Base-by-base conservation (phyloP, 2,888 invertebrate genomes). In the Thymelicus lineola region DNA sequence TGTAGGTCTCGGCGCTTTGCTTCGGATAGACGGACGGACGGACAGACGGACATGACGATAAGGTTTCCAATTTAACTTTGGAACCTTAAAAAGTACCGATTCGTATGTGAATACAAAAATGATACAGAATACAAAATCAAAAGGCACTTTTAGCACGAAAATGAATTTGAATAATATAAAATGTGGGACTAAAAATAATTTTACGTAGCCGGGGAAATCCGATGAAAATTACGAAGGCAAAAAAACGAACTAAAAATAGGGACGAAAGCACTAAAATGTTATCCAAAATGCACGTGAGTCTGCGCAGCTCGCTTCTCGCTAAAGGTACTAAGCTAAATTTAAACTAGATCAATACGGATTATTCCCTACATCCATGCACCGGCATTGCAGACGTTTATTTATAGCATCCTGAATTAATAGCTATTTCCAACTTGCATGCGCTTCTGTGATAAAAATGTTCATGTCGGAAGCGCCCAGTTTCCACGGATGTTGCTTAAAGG, bases 291-390 rank as follows among this genome's bases (percentile, higher is more conserved):
- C 48, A 63, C 57, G 38, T 38, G 58, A 63, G 74, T 77, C 75
- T 75, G 75, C 75, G 72, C 74, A 73, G 70, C 66, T 61, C 71
- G 73, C 75, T 74, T 76, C 74, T 74, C 70, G 69, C 66, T 65
- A 72, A 74, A 72, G 72, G 74, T 66, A 74, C 71, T 72, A 75
- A 76, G 80, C 86, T 88, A 90, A 86, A 90, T 86, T 87, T 90
- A 88, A 84, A 86, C 85, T 84, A 86, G 87, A 91, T 91, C 91
- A 84, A 92, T 91, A 90, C 82, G 80, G 85, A 84, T 85, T 85
- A 82, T 82, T 81, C 82, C 76, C 79, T 74, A 76, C 79, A 73
- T 81, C 75, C 78, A 74, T 80, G 82, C 83, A 84, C 80, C 79
- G 75, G 80, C 80, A 80, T 76, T 84, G 85, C 88, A 88, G 89